Conservation (phyloP, 2,113 vertebrate species). For the Fulmarus glacialis region DNA sequence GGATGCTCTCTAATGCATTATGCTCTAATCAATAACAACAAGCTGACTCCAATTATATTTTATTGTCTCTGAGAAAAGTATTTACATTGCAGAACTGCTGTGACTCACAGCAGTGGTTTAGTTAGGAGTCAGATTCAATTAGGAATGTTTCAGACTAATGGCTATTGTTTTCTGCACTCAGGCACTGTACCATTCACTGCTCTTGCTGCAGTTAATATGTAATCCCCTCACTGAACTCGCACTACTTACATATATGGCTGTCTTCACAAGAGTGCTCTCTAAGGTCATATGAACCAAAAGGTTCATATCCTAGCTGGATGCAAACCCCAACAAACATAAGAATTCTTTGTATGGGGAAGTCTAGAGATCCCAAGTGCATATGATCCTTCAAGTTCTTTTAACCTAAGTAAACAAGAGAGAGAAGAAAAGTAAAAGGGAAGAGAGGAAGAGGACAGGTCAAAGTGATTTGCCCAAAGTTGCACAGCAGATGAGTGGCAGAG, state of each 20-base stretch:
- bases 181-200: not conserved
- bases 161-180: not conserved
- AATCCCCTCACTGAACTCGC: not conserved
- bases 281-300: not conserved
- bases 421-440: not conserved
- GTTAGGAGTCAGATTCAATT: conserved; percentile 1
- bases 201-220: not conserved
- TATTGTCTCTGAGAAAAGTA: conserved; percentile 10
- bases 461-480: not conserved
- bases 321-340: not conserved
- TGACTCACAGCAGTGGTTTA: not conserved
- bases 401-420: not conserved
- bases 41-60: conserved; percentile 15
- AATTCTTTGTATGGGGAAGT: not conserved
- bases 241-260: not conserved
- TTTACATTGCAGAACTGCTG: conserved; percentile 5
- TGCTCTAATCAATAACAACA: conserved; percentile 36
- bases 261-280: not conserved
- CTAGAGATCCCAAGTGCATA: not conserved
- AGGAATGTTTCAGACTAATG: not conserved
- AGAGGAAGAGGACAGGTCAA: not conserved
- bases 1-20: not conserved
- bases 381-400: not conserved
- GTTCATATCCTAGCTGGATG: not conserved
- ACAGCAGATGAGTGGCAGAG: not conserved